A percentile compares a stretch with the other conserved stretches of the same genome.
Conservation (phyloP, 2,113 vertebrate species). For the Rafetus swinhoei region DNA sequence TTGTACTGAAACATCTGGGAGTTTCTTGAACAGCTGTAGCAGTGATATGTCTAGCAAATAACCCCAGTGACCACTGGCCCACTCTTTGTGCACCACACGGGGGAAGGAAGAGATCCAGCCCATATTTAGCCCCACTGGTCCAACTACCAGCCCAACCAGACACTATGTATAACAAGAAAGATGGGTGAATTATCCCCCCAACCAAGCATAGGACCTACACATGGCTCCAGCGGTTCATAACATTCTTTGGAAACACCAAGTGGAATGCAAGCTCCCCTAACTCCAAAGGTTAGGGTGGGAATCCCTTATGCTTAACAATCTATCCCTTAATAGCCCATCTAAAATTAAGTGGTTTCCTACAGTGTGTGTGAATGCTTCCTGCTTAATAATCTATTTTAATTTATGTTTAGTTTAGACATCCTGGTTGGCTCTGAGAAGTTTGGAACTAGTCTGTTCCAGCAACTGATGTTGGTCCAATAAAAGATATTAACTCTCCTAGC, state of each 20-base stretch:
- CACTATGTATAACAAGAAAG: background rate
- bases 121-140: background rate
- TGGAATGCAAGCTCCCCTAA: background rate
- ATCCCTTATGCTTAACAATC: background rate
- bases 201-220: background rate
- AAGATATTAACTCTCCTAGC: background rate
- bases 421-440: background rate
- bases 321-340: background rate
- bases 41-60: background rate
- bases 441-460: background rate
- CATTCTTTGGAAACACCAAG: background rate
- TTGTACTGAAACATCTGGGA: background rate
- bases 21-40: background rate
- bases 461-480: background rate
- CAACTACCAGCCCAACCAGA: background rate
- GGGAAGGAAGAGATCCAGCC: background rate
- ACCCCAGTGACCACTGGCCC: background rate
- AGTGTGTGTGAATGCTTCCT: background rate
- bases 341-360: background rate
- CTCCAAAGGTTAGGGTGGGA: background rate
- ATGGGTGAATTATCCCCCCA: background rate
- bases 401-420: background rate
- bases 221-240: background rate
- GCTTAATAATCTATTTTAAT: background rate
- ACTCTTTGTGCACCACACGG: background rate